Conservation (phyloP, 1,140 invertebrate species). For the Drosophila mojavensis region DNA sequence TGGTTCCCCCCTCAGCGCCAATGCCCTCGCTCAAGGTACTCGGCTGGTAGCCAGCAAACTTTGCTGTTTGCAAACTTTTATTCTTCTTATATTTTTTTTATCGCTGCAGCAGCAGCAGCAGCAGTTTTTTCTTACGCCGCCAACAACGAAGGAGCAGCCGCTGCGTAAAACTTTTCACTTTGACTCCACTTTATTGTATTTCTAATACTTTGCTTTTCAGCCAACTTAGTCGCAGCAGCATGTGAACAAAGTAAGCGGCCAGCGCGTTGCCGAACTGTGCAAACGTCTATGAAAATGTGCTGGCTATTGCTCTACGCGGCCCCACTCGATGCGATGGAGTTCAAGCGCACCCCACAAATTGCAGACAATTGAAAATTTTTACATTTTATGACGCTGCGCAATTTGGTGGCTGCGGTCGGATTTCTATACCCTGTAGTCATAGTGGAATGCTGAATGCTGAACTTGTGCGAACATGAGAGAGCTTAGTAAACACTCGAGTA, state of each 20-base stretch:
- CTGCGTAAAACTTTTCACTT: constrained; percentile 83
- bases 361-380: constrained; percentile 80
- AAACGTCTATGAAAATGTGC: constrained; percentile 79
- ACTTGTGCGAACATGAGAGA: too few relatives aligned
- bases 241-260: constrained; percentile 81
- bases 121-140: constrained; percentile 54
- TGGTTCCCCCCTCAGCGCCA: constrained; percentile 32
- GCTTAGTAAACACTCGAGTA: too few relatives aligned
- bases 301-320: constrained; percentile 44
- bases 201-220: constrained; percentile 82
- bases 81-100: constrained; percentile 35
- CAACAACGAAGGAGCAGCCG: constrained; percentile 52
- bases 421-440: background rate
- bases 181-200: constrained; percentile 83
- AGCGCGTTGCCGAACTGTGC: constrained; percentile 68
- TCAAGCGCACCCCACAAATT: constrained; percentile 56
- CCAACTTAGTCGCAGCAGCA: constrained; percentile 74
- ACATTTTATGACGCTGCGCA: constrained; percentile 81
- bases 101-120: constrained; percentile 7
- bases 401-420: constrained; percentile 65
- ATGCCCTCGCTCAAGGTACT: constrained; percentile 49
- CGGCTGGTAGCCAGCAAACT: constrained; percentile 56
- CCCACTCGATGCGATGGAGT: background rate
- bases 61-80: constrained; percentile 72
- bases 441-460: background rate